These are phyloP conservation scores for Triplophysa tibetana DNA, from an alignment of 2,113 vertebrate species.

Conservation along the genomic window DNA sequence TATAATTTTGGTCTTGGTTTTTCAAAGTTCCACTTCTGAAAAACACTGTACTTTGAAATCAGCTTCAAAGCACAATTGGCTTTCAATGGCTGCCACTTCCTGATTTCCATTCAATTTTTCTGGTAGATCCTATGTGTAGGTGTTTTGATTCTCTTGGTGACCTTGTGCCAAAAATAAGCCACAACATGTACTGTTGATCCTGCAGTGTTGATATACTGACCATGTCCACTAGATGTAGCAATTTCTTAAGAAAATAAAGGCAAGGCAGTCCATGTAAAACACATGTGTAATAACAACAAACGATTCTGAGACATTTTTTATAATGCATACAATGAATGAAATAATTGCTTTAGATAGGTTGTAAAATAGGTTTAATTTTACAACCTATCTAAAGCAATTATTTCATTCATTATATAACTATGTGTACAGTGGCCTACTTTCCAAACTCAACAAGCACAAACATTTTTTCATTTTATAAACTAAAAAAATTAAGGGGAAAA, in stretches of 20 bases:
- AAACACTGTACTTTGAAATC: not conserved
- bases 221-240: conserved; percentile 66
- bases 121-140: not conserved
- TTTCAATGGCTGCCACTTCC: not conserved
- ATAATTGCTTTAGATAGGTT: not conserved
- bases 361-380: not conserved
- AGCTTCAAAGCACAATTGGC: not conserved
- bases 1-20: not conserved
- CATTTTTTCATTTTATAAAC: too few species aligned
- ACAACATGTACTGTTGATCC: not conserved
- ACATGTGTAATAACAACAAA: not conserved
- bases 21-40: not conserved
- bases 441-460: too few species aligned
- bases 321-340: not conserved
- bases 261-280: not conserved
- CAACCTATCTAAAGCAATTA: not conserved
- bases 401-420: not conserved
- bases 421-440: not conserved
- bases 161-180: not conserved
- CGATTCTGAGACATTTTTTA: not conserved
- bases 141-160: not conserved
- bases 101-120: not conserved
- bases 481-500: too few species aligned
- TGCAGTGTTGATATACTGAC: not conserved
- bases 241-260: conserved; percentile 41